Percentiles rank a stretch among this genome's conserved stretches.
Evolutionary conservation across 2,888 invertebrate genomes (phyloP).

Genomic region (Drosophila atroscutellata): DNA sequence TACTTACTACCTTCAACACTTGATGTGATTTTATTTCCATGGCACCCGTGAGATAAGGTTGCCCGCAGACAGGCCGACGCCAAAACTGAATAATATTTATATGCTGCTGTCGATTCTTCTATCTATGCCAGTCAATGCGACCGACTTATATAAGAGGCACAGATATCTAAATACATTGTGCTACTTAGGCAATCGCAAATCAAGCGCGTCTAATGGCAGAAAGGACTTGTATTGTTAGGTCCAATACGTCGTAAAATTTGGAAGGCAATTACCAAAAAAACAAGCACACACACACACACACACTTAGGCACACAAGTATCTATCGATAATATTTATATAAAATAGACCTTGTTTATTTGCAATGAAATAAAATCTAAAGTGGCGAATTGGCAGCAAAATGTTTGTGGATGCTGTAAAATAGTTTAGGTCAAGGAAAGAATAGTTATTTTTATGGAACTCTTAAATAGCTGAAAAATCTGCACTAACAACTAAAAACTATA

Average conservation of each 20-base stretch:
- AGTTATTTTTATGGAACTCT: neutral
- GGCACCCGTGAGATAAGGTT: constrained; percentile 41
- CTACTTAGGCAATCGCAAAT: constrained; percentile 33
- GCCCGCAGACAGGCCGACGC: constrained; percentile 56
- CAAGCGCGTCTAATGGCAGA: constrained; percentile 52
- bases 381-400: neutral
- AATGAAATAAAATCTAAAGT: constrained; percentile 3
- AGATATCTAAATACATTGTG: constrained; percentile 8
- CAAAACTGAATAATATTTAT: constrained; percentile 57
- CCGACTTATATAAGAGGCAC: constrained; percentile 51
- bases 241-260: constrained; percentile 41
- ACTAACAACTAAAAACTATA: neutral
- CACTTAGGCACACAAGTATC: constrained; percentile 20
- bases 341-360: constrained; percentile 44
- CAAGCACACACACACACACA: constrained; percentile 39
- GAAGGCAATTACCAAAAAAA: constrained; percentile 46
- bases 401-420: constrained; percentile 5
- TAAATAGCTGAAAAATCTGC: neutral
- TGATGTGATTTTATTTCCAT: constrained; percentile 72
- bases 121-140: constrained; percentile 29
- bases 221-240: constrained; percentile 13
- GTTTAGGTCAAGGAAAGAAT: constrained; percentile 1
- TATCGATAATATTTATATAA: constrained; percentile 39
- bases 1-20: constrained; percentile 54
- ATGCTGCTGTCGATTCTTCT: constrained; percentile 43